Evolutionary conservation across 2,797 vertebrate genomes (phyloP).

Genomic region (Myiotriccus ornatus): DNA sequence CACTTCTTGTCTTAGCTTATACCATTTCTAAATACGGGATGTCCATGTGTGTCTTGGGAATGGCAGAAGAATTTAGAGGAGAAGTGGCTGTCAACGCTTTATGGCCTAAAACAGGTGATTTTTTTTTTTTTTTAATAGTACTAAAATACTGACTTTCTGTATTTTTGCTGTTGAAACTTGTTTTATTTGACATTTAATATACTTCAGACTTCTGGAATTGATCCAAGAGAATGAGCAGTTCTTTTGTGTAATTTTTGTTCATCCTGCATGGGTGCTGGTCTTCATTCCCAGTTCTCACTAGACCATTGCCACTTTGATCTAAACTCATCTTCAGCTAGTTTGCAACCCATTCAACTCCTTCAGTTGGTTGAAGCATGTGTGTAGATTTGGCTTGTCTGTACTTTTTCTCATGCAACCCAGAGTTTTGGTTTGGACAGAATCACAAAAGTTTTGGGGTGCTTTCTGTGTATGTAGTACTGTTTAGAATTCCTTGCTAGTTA

Average conservation of each 20-base stretch:
- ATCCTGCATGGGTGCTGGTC: not conserved
- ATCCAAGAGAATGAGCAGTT: not conserved
- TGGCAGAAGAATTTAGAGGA: conserved; percentile 95
- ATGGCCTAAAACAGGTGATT: conserved; percentile 92
- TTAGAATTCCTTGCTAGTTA: not conserved
- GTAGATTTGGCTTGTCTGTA: not conserved
- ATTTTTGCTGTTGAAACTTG: not conserved
- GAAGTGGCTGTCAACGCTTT: conserved; percentile 94
- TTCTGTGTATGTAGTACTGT: not conserved
- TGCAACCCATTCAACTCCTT: not conserved
- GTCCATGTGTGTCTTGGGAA: conserved; percentile 98
- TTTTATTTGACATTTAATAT: not conserved
- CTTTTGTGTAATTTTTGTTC: not conserved
- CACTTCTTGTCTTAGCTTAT: conserved; percentile 82
- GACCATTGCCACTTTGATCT: not conserved
- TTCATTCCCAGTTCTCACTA: not conserved
- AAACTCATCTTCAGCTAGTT: not conserved
- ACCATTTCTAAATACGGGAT: conserved; percentile 98
- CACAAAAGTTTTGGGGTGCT: not conserved
- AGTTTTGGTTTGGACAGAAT: not conserved
- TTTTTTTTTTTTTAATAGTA: not conserved
- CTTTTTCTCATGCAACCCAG: not conserved
- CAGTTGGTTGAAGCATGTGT: not conserved
- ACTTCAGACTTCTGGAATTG: not conserved
- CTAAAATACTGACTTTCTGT: not conserved